Evolutionary conservation across 2,797 vertebrate genomes (phyloP), one percentile per base, ranked within the genome.

Genomic region (Bovichtus diacanthus): DNA sequence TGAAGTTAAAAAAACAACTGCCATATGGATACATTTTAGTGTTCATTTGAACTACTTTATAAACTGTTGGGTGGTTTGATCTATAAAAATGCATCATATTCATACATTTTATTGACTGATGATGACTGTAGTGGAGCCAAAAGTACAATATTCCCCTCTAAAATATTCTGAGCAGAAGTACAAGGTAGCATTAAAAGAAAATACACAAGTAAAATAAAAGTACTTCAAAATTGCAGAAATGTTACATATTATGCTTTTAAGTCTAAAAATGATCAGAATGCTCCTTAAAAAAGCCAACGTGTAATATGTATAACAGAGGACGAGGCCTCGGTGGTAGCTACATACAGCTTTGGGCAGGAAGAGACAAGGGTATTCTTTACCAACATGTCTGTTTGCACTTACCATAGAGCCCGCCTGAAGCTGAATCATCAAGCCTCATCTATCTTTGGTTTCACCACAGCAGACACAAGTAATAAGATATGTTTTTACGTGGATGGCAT

Each of bases 381-480:
- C 64, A 73, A n/a, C 36, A 27, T 51, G 54, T 65, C 41, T 70
- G 21, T 69, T 61, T 73, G 62, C 38, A 29, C 55, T 76, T 25
- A 70, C 29, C 59, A 53, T 13, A 41, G 44, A 72, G 67, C 58
- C 46, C 54, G 34, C 69, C 50, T 66, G 44, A 63, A 36, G 63
- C 79, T 78, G 76, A 87, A 16, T 81, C 72, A 82, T 84, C 63
- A 12, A 55, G 70, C 16, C 47, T 41, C 6, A 19, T 64, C 82
- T 73, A 71, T 75, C 72, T 86, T 53, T 62, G 76, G 71, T 75
- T 85, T 85, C 82, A 69, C 68, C 71, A 83, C 78, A 80, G 66
- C 59, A 82, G 46, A 78, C 43, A 46, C 46, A 51, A 74, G 76
- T 65, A 77, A 78, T 67, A 46, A 39, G 19, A 58, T 68, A 70